A percentile compares a stretch with the other conserved stretches of the same genome.
These are phyloP conservation scores for Stenolophus ochropezus DNA, from an alignment of 2,888 invertebrate species.

Conservation along the genomic window DNA sequence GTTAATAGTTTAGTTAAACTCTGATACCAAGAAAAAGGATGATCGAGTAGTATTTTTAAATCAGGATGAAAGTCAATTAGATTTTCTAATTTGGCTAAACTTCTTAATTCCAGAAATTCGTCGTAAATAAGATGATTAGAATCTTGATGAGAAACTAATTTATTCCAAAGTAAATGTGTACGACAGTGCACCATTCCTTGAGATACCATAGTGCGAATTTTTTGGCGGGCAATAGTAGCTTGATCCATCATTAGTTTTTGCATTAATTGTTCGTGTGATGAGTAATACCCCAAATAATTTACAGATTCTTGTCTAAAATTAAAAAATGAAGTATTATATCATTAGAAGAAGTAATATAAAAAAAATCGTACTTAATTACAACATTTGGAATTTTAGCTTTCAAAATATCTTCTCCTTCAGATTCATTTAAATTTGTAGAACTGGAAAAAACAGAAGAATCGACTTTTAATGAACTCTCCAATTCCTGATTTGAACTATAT, in stretches of 20 bases:
- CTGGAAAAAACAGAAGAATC: conserved; percentile 18
- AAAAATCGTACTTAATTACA: conserved; percentile 47
- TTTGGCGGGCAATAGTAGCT: conserved; percentile 75
- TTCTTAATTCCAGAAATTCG: conserved; percentile 80
- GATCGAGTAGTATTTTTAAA: conserved; percentile 77
- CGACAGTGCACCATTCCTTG: conserved; percentile 81
- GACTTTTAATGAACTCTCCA: conserved; percentile 28
- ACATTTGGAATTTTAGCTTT: conserved; percentile 29
- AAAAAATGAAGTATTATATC: neutral
- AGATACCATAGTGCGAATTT: conserved; percentile 78
- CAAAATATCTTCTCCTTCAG: conserved; percentile 28
- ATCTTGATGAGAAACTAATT: conserved; percentile 75
- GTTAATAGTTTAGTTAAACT: conserved; percentile 77
- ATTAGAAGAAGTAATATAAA: neutral
- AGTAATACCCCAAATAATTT: conserved; percentile 82
- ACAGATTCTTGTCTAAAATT: conserved; percentile 77
- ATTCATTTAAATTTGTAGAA: conserved; percentile 14
- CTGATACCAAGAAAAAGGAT: conserved; percentile 80
- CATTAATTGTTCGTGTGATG: conserved; percentile 81
- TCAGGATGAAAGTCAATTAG: conserved; percentile 77
- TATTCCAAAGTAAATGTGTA: conserved; percentile 83
- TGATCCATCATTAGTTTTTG: conserved; percentile 78
- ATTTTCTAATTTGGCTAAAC: conserved; percentile 76
- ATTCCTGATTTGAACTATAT: conserved; percentile 1
- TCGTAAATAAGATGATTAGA: conserved; percentile 74